Evolutionary conservation across 2,113 vertebrate species (phyloP).

Genomic region (Plectropomus leopardus): DNA sequence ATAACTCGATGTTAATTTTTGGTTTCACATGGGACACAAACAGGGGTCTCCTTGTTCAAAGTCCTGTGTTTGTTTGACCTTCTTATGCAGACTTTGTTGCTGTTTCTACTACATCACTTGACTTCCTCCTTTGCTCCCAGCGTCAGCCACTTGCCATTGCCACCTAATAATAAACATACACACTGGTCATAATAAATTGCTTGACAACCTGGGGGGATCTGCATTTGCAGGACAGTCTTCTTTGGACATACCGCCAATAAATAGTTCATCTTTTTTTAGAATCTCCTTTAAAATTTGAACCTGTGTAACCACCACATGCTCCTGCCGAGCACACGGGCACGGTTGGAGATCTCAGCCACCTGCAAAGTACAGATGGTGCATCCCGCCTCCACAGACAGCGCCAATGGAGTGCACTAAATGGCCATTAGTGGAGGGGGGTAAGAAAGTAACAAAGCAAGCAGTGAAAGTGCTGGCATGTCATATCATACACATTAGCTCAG

Average conservation of each 20-base stretch:
- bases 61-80: too few relatives aligned
- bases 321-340: constrained; percentile 31
- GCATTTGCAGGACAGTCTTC: too few relatives aligned
- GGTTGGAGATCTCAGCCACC: constrained; percentile 68
- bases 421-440: constrained; percentile 66
- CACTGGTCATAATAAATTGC: too few relatives aligned
- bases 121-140: too few relatives aligned
- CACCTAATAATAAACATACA: too few relatives aligned
- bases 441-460: constrained; percentile 74
- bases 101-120: too few relatives aligned
- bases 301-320: background rate
- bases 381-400: constrained; percentile 82
- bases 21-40: too few relatives aligned
- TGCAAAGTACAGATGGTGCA: constrained; percentile 82
- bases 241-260: background rate
- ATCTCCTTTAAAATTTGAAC: constrained; percentile 27
- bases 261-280: background rate
- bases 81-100: too few relatives aligned
- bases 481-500: constrained; percentile 65
- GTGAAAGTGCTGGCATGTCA: constrained; percentile 79
- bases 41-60: too few relatives aligned
- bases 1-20: too few relatives aligned
- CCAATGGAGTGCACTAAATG: constrained; percentile 79
- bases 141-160: too few relatives aligned
- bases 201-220: too few relatives aligned